These are phyloP conservation scores for Mobula birostris DNA, from an alignment of 2,113 vertebrate genomes.

Conservation along the genomic window DNA sequence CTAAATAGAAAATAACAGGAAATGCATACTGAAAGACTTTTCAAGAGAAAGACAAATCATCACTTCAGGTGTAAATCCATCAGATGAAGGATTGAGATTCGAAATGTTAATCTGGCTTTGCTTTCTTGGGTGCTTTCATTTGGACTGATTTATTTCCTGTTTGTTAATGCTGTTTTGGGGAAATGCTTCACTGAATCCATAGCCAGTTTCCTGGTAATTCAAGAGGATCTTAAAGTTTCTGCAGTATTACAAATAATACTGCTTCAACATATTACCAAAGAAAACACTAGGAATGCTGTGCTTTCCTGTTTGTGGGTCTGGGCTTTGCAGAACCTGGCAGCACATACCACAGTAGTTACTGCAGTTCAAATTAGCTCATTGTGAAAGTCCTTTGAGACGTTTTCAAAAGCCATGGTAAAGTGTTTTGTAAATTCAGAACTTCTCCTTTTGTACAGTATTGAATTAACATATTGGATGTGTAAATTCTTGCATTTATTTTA, in stretches of 20 bases:
- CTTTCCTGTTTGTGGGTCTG: not conserved
- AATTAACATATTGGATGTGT: constrained; percentile 1
- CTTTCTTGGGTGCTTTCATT: not conserved
- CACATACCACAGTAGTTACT: not conserved
- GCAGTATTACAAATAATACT: not conserved
- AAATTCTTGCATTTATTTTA: not conserved
- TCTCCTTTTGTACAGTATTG: not conserved
- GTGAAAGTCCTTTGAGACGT: not conserved
- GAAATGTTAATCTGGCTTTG: not conserved
- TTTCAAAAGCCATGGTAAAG: not conserved
- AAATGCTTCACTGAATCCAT: not conserved
- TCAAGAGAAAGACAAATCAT: not conserved
- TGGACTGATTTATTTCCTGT: not conserved
- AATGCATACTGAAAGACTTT: not conserved
- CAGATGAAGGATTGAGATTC: not conserved
- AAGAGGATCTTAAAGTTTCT: not conserved
- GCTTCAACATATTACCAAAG: not conserved
- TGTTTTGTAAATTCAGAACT: not conserved
- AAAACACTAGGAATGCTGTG: not conserved
- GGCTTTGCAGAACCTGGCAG: not conserved
- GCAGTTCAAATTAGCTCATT: not conserved
- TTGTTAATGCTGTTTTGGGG: not conserved
- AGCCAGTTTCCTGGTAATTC: not conserved
- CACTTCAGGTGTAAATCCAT: not conserved
- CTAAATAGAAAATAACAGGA: not conserved